Base-by-base conservation (phyloP, 2,888 invertebrate genomes). In the Phrixothrix hirtus region DNA sequence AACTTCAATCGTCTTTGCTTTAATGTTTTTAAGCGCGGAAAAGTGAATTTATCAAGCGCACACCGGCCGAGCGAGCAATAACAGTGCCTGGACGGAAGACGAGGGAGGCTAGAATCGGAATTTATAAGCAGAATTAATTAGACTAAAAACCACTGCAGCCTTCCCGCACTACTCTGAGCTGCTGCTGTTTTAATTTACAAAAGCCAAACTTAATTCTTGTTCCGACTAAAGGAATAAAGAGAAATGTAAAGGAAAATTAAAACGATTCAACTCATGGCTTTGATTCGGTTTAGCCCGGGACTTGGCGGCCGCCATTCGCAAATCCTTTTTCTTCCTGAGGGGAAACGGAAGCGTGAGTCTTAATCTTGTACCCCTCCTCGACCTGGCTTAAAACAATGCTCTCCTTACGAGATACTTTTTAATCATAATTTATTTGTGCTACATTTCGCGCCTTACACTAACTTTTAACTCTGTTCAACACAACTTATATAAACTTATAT, bases 61-160 rank as follows among this genome's bases (percentile, higher is more conserved):
- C 74, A 75, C 75, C 73, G 75, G 73, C 73, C 73, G 73, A 72
- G 67, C 72, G 70, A 70, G 74, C 72, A 74, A 73, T 72, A 74
- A 73, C 71, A 68, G 63, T 60, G 59, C 43, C 51, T 55, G 59
- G 58, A 58, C 51, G 61, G 56, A 45, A 57, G 58, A 45, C 52
- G 52, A 52, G 59, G 58, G 56, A 49, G 61, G 62, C 64, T 70
- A 69, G 74, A 77, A 77, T 77, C 75, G 75, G 77, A 77, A 77
- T 77, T 77, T 77, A 77, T 77, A 77, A 77, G 77, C 76, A 75
- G 77, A 77, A 77, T 77, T 77, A 77, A 77, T 77, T 77, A 77
- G 77, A 76, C 72, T 76, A 77, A 77, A 77, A 77, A 77, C 76
- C 77, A 73, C 77, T 74, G 75, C 76, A 73, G 74, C 73, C 69